Base-by-base conservation (phyloP, 2,888 invertebrate species). In the Trimorus sp. region DNA sequence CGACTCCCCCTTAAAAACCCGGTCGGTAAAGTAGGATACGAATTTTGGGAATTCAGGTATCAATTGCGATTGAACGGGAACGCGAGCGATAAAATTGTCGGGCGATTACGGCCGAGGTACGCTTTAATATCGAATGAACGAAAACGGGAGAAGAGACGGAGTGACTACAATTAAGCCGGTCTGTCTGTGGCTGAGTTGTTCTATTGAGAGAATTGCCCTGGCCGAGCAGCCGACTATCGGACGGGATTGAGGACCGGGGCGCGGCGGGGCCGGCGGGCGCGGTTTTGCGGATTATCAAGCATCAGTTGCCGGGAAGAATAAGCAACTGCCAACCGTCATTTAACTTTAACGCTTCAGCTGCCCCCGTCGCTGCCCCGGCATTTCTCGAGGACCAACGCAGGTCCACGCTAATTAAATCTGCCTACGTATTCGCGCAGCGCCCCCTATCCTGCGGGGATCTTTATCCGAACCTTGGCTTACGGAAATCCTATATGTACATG, bases 301-400 rank as follows among this genome's bases (percentile, higher is more conserved):
- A 91, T 91, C 91, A 90, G 91, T 91, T 91, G 90, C 85, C 87
- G 90, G 89, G 91, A 91, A 91, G 91, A 91, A 91, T 91, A 90
- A 91, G 90, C 91, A 91, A 89, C 91, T 91, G 90, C 89, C 91
- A 90, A 91, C 91, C 91, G 90, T 91, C 91, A 91, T 91, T 91
- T 91, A 91, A 91, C 91, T 91, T 91, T 91, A 91, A 91, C 91
- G 91, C 91, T 90, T 86, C 89, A 90, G 88, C 89, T 89, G 86
- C 86, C 84, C 86, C 74, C 77, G 75, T 82, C 69, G 74, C 63
- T 69, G 60, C 75, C 69, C 68, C 78, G 84, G 83, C 85, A 85
- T 84, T 83, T 85, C 84, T 85, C 86, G 84, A 87, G 87, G 84
- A 82, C 81, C 79, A 73, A 58, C 68, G 79, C 83, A 80, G 87